A percentile compares a stretch with the other conserved stretches of the same genome.
Evolutionary conservation across 2,888 invertebrate genomes (phyloP).

Genomic region (Venustoraphidia nigricollis): DNA sequence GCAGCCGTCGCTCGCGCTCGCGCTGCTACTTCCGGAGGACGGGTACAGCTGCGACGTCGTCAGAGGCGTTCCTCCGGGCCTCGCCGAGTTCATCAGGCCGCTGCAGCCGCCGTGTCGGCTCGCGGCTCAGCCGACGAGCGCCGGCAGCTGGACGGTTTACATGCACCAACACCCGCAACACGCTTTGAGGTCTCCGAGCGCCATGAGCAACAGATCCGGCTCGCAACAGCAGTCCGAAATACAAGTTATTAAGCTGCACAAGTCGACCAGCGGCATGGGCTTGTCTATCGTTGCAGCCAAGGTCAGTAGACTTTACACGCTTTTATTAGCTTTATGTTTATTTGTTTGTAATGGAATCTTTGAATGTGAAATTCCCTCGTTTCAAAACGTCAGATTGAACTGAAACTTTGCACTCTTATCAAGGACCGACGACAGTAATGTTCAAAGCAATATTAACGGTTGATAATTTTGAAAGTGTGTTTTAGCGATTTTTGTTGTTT

Average conservation of each 20-base stretch:
- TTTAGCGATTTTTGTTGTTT: background rate
- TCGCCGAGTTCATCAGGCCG: constrained; percentile 75
- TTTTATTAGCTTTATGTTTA: no score
- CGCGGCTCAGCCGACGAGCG: constrained; percentile 78
- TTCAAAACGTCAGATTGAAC: no score
- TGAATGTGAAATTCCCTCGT: no score
- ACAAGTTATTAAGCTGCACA: constrained; percentile 77
- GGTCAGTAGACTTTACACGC: constrained; percentile 17
- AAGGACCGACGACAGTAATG: no score
- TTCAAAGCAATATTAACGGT: no score
- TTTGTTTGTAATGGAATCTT: no score
- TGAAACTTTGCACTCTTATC: no score
- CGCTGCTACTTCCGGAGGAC: constrained; percentile 89
- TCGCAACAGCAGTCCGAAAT: constrained; percentile 53
- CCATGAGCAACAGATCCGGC: constrained; percentile 34
- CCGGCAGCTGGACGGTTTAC: constrained; percentile 93
- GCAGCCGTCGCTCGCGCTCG: constrained; percentile 77
- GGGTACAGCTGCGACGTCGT: constrained; percentile 96
- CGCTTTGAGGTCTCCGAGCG: constrained; percentile 42
- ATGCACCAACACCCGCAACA: constrained; percentile 43
- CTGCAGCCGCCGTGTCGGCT: constrained; percentile 75
- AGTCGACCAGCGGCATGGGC: constrained; percentile 94
- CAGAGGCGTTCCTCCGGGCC: constrained; percentile 82
- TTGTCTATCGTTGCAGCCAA: constrained; percentile 97
- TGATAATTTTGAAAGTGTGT: no score